Base-by-base conservation (phyloP, 2,797 vertebrate genomes). In the Amniataba percoides region DNA sequence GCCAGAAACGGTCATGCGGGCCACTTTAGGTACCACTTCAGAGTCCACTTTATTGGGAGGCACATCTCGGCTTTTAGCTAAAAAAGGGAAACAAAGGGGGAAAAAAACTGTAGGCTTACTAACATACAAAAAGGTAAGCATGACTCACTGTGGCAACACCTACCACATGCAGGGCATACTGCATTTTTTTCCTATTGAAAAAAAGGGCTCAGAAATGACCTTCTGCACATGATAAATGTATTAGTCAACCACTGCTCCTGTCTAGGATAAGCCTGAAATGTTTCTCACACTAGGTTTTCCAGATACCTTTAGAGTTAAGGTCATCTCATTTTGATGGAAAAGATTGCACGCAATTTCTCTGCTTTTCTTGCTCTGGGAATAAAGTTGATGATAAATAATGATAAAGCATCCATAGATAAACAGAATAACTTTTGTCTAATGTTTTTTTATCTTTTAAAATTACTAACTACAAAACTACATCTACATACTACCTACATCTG, bases 1-100 rank as follows among this genome's bases (percentile, higher is more conserved):
- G 87, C 98, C 98, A 77, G 98, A 98, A 64, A 99, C 95, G 7
- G 97, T 99, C 98, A 99, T 99, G 86, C 97, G 97, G 78, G 97
- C 96, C 92, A 99, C 96, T 95, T 99, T 99, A 65, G 97, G 96
- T 52, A 99, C 92, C 86, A 99, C 95, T 82, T 99, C 97, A 51
- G 93, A 94, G 82, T 99, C 98, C 92, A 94, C 86, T 91, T 93
- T 95, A 86, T 88, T 92, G 78, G 93, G 92, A 64, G 95, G 88
- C 39, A 67, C 90, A 74, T 96, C 96, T 82, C 94, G 84, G 90
- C 89, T 90, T 97, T 97, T 99, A 91, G 95, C 98, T 99, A 91
- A 69, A 91, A 69, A 64, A 19, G 58, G 52, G 49, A 25, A 31
- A 90, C 1, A 86, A 62, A 87, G 49, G 58, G 74, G 81, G 5